phyloP scores from a whole-genome alignment of 2,888 invertebrate genomes.

The Tinea semifulvella region DNA sequence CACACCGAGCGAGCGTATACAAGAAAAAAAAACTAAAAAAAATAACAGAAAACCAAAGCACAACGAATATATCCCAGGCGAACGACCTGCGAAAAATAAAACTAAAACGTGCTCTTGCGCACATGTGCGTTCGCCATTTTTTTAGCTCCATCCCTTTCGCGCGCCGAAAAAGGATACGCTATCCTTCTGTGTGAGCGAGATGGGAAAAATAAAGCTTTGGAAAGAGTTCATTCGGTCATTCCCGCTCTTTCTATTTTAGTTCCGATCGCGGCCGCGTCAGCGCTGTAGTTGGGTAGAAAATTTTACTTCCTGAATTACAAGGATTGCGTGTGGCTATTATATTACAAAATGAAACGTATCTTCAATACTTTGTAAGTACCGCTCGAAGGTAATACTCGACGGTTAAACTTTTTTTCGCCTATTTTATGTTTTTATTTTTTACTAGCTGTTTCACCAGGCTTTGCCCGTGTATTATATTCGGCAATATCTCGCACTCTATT shows the following conservation, averaged over 20 bases:
- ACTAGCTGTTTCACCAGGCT: too few relatives aligned
- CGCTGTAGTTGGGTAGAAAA: conserved; percentile 39
- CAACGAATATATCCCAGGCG: conserved; percentile 52
- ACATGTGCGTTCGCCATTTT: conserved; percentile 63
- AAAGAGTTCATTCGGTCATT: conserved; percentile 50
- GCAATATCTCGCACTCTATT: too few relatives aligned
- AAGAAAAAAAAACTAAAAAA: conserved; percentile 34
- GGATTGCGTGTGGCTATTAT: conserved; percentile 12
- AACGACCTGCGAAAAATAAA: conserved; percentile 63
- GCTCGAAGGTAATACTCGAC: conserved; percentile 5
- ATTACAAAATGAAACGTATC: conserved; percentile 7
- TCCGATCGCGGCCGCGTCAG: conserved; percentile 44
- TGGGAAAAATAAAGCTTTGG: conserved; percentile 52
- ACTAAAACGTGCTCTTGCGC: conserved; percentile 52
- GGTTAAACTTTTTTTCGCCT: too few relatives aligned
- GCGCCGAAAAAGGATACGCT: conserved; percentile 44
- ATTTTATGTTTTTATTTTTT: too few relatives aligned
- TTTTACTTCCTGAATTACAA: conserved; percentile 47
- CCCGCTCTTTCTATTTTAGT: conserved; percentile 37
- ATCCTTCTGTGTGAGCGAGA: conserved; percentile 35
- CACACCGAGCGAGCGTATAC: conserved; percentile 40
- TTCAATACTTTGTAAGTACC: conserved; percentile 7
- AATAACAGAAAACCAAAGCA: conserved; percentile 33
- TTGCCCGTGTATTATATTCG: too few relatives aligned
- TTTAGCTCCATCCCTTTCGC: conserved; percentile 46